Conservation (phyloP, 2,797 vertebrate genomes). For the Psittacula derbiana region DNA sequence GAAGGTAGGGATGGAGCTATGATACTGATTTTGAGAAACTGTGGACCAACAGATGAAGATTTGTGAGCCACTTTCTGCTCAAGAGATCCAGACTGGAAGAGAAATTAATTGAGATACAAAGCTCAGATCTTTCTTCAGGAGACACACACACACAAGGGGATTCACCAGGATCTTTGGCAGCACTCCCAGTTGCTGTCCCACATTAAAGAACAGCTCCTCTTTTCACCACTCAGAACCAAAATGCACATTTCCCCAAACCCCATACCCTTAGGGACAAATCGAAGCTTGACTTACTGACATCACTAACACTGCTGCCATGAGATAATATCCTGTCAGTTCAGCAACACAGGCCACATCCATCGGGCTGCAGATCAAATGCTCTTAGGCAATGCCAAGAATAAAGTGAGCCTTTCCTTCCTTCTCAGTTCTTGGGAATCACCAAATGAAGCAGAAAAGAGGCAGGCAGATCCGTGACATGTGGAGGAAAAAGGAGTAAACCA, state of each 20-base stretch:
- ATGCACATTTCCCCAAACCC: neutral
- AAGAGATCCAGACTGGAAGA: neutral
- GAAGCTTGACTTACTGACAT: neutral
- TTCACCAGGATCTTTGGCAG: neutral
- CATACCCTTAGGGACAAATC: neutral
- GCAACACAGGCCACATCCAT: neutral
- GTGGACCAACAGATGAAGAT: neutral
- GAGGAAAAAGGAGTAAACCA: neutral
- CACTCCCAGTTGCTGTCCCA: neutral
- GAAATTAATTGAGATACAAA: neutral
- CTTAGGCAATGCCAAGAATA: neutral
- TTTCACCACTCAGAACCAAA: neutral
- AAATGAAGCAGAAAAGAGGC: neutral
- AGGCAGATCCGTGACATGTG: fast-evolving
- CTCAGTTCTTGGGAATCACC: neutral
- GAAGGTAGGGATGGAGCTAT: fast-evolving
- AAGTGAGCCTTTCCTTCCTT: neutral
- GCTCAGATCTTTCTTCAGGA: neutral
- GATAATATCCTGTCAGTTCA: neutral
- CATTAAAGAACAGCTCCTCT: neutral
- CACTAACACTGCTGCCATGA: neutral
- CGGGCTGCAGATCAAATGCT: neutral
- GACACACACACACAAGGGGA: neutral
- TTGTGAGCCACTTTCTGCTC: neutral
- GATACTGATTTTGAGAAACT: neutral